These are phyloP conservation scores for Falco biarmicus DNA, from an alignment of 2,797 vertebrate genomes.

Conservation along the genomic window DNA sequence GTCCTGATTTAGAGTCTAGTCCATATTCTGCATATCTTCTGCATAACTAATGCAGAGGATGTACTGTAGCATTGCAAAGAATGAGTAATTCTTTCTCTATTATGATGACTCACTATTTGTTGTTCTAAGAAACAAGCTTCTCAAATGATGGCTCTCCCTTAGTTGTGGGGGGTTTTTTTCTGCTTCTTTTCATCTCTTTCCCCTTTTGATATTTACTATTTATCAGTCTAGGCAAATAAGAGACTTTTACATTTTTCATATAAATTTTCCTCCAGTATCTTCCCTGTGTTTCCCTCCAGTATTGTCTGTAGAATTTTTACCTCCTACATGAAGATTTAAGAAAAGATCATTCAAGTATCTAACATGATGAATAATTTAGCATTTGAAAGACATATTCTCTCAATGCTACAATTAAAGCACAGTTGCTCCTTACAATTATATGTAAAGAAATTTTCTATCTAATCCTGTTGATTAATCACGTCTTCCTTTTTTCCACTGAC, in stretches of 20 bases:
- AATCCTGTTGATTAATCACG: conserved; percentile 40
- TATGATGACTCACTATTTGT: conserved; percentile 68
- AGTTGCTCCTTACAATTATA: conserved; percentile 35
- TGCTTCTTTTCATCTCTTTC: neutral
- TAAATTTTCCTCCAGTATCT: conserved; percentile 19
- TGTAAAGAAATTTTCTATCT: conserved; percentile 35
- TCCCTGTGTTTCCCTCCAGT: neutral
- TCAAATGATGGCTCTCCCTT: conserved; percentile 36
- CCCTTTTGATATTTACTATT: conserved; percentile 32
- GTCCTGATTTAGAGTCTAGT: conserved; percentile 21
- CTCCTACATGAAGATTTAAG: conserved; percentile 34
- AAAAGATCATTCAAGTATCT: conserved; percentile 47
- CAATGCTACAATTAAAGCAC: conserved; percentile 56
- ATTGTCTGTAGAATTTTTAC: conserved; percentile 29
- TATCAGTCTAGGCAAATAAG: conserved; percentile 23
- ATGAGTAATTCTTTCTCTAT: conserved; percentile 71
- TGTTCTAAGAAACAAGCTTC: conserved; percentile 62
- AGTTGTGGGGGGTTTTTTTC: neutral
- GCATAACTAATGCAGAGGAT: conserved; percentile 40
- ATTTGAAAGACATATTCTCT: conserved; percentile 58
- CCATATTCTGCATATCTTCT: conserved; percentile 36
- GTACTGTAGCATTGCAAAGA: conserved; percentile 24
- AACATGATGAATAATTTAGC: conserved; percentile 46
- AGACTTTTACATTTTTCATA: neutral
- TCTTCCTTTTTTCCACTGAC: conserved; percentile 21